Evolutionary conservation across 2,113 vertebrate genomes (phyloP), one percentile per base, ranked within the genome.

Genomic region (Oncorhynchus kisutch): DNA sequence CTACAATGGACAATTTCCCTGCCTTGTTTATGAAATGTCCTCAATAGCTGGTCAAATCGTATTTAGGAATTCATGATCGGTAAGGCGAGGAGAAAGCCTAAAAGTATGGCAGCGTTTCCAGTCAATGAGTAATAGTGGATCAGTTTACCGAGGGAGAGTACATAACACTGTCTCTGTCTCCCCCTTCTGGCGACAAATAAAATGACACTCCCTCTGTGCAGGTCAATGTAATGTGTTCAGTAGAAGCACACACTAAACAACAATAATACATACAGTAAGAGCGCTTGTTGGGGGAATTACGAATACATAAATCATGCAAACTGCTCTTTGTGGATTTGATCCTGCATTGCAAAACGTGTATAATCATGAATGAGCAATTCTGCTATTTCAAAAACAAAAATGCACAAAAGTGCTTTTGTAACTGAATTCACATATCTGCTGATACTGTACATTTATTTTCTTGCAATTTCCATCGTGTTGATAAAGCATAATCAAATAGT

Each of bases 141-240:
- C 72, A 79, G 75, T 74, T 67, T 72, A 73, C 14, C 0, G 14
- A 74, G 59, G n/a, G 7, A 78, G 82, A 79, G 76, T 84, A 75
- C 29, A 68, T 81, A 80, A 57, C 72, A 75, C 84, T 90, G 89
- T 88, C 88, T 90, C 78, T 94, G 92, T 92, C 92, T 91, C 92
- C 94, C 87, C 89, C 93, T 85, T 67, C 83, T 89, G 94, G 92
- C 31, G 20, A 7, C 27, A 39, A 45, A 60, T n/a, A 24, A 16
- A 49, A 49, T n/a, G 5, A 14, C 51, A 16, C 51, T 54, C 51
- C 51, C 51, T 64, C 60, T 64, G 6, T 64, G 60, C 24, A 22
- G 22, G 22, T 25, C 9, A 64, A 25, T 64, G 5, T 12, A 11
- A 22, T 64, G 60, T 64, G 16, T 3, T 54, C n/a, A 25, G 34